Conservation (phyloP, 1,140 invertebrate genomes). For the Acyrthosiphon pisum region DNA sequence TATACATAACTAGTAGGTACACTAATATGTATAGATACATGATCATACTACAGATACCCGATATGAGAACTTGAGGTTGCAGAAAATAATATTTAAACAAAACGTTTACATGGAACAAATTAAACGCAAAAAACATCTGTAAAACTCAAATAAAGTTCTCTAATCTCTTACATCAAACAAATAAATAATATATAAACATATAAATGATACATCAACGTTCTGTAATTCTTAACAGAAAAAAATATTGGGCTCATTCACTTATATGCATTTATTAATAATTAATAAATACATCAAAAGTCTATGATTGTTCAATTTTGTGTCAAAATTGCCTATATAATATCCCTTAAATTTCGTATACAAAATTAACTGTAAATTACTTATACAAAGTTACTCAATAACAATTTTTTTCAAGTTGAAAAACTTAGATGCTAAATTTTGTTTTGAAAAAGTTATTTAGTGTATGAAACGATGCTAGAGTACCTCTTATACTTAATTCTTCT, state of each 20-base stretch:
- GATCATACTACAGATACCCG: not conserved
- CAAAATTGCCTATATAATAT: not conserved
- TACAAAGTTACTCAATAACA: too few relatives aligned
- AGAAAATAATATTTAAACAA: too few relatives aligned
- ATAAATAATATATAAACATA: too few relatives aligned
- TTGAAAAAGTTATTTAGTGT: too few relatives aligned
- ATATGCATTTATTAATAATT: not conserved
- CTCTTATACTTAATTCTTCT: too few relatives aligned
- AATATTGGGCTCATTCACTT: not conserved
- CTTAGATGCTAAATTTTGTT: too few relatives aligned
- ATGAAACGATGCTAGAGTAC: too few relatives aligned
- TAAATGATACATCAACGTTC: not conserved
- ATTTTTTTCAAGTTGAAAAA: too few relatives aligned
- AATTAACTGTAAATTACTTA: not conserved
- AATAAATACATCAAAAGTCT: too few relatives aligned
- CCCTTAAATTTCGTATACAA: not conserved
- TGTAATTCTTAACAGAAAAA: not conserved
- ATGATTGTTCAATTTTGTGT: not conserved
- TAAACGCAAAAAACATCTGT: not conserved
- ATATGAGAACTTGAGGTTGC: not conserved
- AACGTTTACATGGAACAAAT: not conserved
- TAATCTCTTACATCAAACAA: too few relatives aligned
- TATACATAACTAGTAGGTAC: not conserved
- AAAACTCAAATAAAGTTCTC: not conserved
- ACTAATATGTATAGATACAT: not conserved